A percentile compares a stretch with the other conserved stretches of the same genome.
These are phyloP conservation scores for Anthoscopus minutus DNA, from an alignment of 2,113 vertebrate genomes.

Conservation along the genomic window DNA sequence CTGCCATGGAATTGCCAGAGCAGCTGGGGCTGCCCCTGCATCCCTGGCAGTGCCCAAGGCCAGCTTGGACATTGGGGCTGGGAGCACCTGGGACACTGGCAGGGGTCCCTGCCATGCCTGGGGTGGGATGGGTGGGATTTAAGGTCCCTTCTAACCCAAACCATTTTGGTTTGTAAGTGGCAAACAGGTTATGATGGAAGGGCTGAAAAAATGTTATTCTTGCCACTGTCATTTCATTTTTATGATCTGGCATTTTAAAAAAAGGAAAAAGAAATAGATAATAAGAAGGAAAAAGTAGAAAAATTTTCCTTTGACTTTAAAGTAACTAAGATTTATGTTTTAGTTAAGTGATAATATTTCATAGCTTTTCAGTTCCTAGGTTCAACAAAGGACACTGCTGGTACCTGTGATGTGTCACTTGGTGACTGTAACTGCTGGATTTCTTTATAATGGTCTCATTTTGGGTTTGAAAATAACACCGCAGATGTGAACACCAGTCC, in stretches of 20 bases:
- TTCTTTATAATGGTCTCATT: neutral
- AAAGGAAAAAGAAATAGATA: neutral
- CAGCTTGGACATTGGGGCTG: neutral
- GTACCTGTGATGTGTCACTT: neutral
- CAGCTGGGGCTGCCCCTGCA: neutral
- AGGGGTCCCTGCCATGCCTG: neutral
- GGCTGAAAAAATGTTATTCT: neutral
- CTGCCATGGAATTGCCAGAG: neutral
- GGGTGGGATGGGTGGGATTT: rapidly evolving
- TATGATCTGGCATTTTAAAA: neutral
- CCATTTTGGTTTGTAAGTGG: neutral
- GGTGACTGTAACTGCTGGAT: neutral
- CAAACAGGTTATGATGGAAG: neutral
- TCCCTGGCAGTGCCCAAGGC: neutral
- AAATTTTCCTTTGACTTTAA: neutral
- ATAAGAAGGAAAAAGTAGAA: neutral
- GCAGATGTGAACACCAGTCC: neutral
- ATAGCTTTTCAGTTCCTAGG: neutral
- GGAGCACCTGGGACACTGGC: neutral
- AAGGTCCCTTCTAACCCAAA: neutral
- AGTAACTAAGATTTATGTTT: neutral
- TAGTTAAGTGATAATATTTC: neutral
- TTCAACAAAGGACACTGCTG: neutral
- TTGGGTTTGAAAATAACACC: neutral
- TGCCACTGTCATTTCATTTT: neutral